Percentiles rank a stretch among this genome's conserved stretches.
phyloP scores from a whole-genome alignment of 2,888 invertebrate genomes.

The Athripsodes cinereus region DNA sequence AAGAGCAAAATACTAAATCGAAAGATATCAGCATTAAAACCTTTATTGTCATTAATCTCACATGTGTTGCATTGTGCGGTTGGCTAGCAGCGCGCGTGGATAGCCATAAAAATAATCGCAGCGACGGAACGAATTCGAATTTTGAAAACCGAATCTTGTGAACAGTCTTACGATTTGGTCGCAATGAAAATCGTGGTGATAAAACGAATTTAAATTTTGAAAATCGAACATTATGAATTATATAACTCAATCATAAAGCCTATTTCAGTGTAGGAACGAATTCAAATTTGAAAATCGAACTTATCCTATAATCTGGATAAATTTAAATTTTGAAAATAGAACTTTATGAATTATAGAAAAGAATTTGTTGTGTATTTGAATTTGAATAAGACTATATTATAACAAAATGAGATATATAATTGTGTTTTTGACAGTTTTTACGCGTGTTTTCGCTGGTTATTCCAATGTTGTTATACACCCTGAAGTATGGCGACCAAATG shows the following conservation, averaged over 20 bases:
- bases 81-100: background rate
- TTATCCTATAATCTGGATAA: no score
- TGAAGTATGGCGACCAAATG: slow-evolving; percentile 19
- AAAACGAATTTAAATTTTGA: background rate
- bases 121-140: background rate
- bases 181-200: no score
- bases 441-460: background rate
- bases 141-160: background rate
- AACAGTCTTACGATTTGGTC: no score
- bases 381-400: no score
- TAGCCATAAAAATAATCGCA: background rate
- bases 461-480: background rate
- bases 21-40: background rate
- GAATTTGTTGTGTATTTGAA: no score
- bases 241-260: background rate
- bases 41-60: background rate
- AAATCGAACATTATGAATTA: no score
- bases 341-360: no score
- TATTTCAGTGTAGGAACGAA: no score
- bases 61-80: background rate
- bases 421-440: background rate
- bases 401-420: background rate
- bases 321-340: background rate
- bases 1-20: background rate
- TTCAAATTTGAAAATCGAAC: no score